Conservation (phyloP, 2,113 vertebrate genomes). For the Embiotoca jacksoni region DNA sequence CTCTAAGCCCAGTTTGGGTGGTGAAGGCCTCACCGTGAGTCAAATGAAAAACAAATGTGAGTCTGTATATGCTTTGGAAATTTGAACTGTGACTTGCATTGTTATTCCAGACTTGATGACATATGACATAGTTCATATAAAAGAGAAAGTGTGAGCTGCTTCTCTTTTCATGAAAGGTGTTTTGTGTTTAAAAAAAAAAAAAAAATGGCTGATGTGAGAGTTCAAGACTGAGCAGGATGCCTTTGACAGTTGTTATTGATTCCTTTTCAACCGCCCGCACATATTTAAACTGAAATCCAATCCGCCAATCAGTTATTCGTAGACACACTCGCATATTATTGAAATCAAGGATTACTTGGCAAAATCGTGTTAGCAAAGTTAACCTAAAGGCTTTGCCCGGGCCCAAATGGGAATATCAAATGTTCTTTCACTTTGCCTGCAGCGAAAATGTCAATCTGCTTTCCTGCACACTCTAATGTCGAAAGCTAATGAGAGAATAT, state of each 20-base stretch:
- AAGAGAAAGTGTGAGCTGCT: constrained; percentile 24
- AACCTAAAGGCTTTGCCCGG: constrained; percentile 49
- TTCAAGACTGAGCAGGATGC: constrained; percentile 30
- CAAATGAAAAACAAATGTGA: constrained; percentile 91
- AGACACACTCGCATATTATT: constrained; percentile 53
- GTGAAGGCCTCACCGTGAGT: constrained; percentile 73
- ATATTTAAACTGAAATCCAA: constrained; percentile 53
- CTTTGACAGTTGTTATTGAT: constrained; percentile 49
- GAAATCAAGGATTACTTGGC: constrained; percentile 69
- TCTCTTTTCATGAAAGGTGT: constrained; percentile 56
- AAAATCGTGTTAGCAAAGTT: constrained; percentile 64
- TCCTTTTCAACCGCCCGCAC: constrained; percentile 32
- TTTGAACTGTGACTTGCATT: constrained; percentile 63
- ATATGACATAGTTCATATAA: constrained; percentile 2
- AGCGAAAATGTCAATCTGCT: constrained; percentile 64
- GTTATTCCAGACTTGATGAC: constrained; percentile 81
- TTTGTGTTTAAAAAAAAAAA: constrained; percentile 41
- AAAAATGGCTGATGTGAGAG: constrained; percentile 1
- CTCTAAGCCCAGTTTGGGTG: constrained; percentile 79
- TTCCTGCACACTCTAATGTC: constrained; percentile 52
- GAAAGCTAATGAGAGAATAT: constrained; percentile 61
- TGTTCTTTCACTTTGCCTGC: constrained; percentile 61
- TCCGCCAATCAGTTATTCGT: constrained; percentile 37
- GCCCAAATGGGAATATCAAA: constrained; percentile 66
- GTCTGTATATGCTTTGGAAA: constrained; percentile 79